Conservation (phyloP, 2,113 vertebrate genomes). For the Oceanodroma tethys region DNA sequence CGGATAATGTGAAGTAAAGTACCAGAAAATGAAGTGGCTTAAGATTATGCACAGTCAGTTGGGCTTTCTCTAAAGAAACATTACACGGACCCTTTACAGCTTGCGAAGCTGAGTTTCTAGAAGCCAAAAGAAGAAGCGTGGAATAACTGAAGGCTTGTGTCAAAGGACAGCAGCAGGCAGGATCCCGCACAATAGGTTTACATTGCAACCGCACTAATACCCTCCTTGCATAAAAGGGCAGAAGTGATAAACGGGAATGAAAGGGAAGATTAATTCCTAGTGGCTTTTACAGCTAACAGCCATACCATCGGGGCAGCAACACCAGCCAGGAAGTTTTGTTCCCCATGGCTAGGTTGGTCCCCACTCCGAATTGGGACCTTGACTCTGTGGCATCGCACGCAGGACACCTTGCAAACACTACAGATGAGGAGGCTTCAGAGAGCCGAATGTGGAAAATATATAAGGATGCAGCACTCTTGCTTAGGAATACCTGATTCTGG, state of each 20-base stretch:
- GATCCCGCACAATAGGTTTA: neutral
- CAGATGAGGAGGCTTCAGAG: neutral
- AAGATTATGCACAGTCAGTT: neutral
- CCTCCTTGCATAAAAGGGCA: neutral
- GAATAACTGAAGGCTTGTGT: neutral
- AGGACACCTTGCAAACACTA: accelerated
- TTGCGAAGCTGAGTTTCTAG: neutral
- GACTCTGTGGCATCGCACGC: accelerated
- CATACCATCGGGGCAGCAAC: neutral
- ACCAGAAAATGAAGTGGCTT: neutral
- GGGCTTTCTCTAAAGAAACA: constrained; percentile 15
- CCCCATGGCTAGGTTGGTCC: neutral
- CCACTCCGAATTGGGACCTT: neutral
- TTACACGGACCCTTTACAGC: neutral
- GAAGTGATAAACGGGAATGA: neutral
- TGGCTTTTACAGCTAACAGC: neutral
- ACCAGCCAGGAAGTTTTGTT: neutral
- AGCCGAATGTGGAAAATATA: neutral
- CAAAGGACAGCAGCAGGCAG: constrained; percentile 2
- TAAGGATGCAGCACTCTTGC: neutral
- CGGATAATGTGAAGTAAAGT: neutral
- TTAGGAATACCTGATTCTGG: neutral
- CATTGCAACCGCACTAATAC: neutral
- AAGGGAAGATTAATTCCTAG: neutral
- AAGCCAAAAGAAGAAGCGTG: neutral